Evolutionary conservation across 2,797 vertebrate genomes (phyloP), one percentile per base, ranked within the genome.

Genomic region (Schizopygopsis malacanthus): DNA sequence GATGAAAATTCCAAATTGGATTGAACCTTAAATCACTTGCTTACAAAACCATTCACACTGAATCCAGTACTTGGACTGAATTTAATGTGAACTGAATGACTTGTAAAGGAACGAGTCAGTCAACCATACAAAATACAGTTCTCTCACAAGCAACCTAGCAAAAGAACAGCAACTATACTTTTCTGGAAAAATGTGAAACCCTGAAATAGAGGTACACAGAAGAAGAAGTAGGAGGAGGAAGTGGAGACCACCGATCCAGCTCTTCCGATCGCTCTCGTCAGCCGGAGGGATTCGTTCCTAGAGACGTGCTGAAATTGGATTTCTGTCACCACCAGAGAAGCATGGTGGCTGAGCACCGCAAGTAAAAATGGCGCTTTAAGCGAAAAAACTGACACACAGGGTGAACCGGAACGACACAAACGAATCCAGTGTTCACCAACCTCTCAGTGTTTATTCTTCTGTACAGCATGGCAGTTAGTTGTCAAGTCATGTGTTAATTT

Each of bases 251-350:
- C 82, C 75, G 81, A 81, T 86, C 52, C 72, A 41, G 81, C 59
- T 70, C 79, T 69, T 86, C 69, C 72, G 59, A 77, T 87, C 52
- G 85, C 77, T 81, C 87, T 84, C 78, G 63, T 87, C 87, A 85
- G 82, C 84, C 82, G 59, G 63, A 88, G 83, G 82, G 84, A 86
- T 88, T 86, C 75, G 82, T 87, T 89, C 83, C 84, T 45, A 41
- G 79, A 84, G 87, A 88, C 84, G 59, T n/a, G 69, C 50, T 81
- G 89, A 87, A 90, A 90, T 88, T 88, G 87, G 87, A 87, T 90
- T 90, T 87, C 89, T 88, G 89, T 90, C 89, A 90, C 89, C 81
- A 20, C 81, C 43, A 79, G 84, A 86, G 71, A 88, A 80, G 75
- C 79, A 86, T 81, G 86, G 71, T 47, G 76, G 87, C 82, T 85